Base-by-base conservation (phyloP, 2,888 invertebrate genomes). In the Galerucella calmariensis region DNA sequence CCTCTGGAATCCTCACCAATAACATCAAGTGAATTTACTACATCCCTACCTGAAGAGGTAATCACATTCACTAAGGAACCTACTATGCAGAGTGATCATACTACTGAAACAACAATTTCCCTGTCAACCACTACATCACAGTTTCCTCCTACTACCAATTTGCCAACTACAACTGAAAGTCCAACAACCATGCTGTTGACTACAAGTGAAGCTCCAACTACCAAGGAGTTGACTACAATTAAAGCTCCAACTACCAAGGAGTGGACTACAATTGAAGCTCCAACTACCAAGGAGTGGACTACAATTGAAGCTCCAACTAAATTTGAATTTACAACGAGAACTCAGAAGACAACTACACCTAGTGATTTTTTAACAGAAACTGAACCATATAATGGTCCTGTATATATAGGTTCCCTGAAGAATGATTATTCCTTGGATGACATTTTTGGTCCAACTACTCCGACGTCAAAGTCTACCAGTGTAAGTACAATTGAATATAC, bases 391-490 rank as follows among this genome's bases (percentile, higher is more conserved):
- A 73, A 76, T 70, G 74, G 69, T 8, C 79, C 80, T 24, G 58
- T 77, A n/a, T 71, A 74, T 61, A 72, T 72, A 53, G 75, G 74
- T 58, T 74, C 76, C 0, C 75, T 72, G 9, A 68, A 76, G 63
- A 79, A 77, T 75, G 80, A 82, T 35, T 78, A 79, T 61, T 73
- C 75, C 63, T 79, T 81, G 16, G 84, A 86, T 53, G 85, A 85
- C 58, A 83, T 86, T 58, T 85, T 85, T 68, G 85, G 84, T 41
- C 51, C 75, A 27, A 76, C 75, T 27, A 44, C 70, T 61, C 65
- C 78, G 14, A 79, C 77, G 51, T 74, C 65, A 71, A 78, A 77
- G 35, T 78, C 77, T 0, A 75, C 75, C 2, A 75, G 51, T 16
- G 75, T 77, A 11, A 76, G 75, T 53, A 76, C 70, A 5, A 76